phyloP scores from a whole-genome alignment of 2,888 invertebrate species.

The Machimus atricapillus region DNA sequence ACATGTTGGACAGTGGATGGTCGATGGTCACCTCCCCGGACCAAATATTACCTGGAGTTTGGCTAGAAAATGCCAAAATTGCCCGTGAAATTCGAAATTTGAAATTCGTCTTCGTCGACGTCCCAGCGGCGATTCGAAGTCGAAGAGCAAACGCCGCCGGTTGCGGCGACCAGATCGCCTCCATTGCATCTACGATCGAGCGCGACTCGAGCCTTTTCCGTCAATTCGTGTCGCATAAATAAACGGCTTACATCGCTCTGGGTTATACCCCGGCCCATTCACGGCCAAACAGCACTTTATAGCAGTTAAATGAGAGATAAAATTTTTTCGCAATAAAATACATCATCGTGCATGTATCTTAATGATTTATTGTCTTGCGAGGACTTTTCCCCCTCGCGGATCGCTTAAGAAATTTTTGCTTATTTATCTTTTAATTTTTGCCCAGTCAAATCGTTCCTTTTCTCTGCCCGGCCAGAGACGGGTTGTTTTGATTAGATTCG shows the following conservation, averaged over 20 bases:
- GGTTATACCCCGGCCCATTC: constrained; percentile 29
- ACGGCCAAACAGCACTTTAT: constrained; percentile 45
- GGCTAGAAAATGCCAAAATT: constrained; percentile 20
- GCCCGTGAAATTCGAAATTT: constrained; percentile 20
- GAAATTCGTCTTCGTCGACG: constrained; percentile 7
- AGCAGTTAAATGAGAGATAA: constrained; percentile 53
- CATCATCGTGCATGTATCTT: constrained; percentile 52
- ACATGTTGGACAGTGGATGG: neutral
- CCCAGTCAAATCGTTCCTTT: neutral
- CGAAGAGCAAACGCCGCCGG: neutral
- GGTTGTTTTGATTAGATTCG: constrained; percentile 32
- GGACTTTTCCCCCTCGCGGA: constrained; percentile 45
- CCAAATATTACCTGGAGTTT: neutral
- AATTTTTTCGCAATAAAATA: constrained; percentile 52
- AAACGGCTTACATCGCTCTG: constrained; percentile 35
- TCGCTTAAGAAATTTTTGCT: constrained; percentile 25
- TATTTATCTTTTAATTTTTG: constrained; percentile 33
- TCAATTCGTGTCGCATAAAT: constrained; percentile 42
- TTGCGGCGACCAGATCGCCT: neutral
- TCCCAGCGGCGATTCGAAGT: neutral
- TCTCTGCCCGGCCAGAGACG: neutral
- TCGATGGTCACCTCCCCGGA: neutral
- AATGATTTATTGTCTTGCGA: constrained; percentile 52
- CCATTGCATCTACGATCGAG: constrained; percentile 14
- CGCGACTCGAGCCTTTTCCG: constrained; percentile 12